A percentile compares a stretch with the other conserved stretches of the same genome.
These are phyloP conservation scores for Drosophila melanogaster DNA, from an alignment of 1,140 invertebrate species.

Conservation along the genomic window DNA sequence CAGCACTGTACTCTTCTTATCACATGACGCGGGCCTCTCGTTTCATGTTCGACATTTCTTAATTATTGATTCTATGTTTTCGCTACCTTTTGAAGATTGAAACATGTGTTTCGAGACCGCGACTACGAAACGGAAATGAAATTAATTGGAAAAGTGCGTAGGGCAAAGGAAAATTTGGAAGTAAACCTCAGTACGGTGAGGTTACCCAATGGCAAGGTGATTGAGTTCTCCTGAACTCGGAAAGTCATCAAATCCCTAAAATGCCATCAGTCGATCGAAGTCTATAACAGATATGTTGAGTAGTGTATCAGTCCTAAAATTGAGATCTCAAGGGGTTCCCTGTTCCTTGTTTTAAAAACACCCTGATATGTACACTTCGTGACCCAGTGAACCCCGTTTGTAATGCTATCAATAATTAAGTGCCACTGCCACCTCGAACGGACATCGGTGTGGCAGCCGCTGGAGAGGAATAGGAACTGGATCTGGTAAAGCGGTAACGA, in stretches of 20 bases:
- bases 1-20: constrained; percentile 47
- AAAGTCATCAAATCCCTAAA: too few species aligned
- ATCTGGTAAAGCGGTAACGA: neutral
- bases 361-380: constrained; percentile 51
- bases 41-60: constrained; percentile 82
- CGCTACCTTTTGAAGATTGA: constrained; percentile 83
- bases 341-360: neutral
- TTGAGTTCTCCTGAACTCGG: too few species aligned
- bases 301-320: constrained; percentile 17
- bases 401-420: constrained; percentile 83
- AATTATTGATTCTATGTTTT: constrained; percentile 83
- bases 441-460: constrained; percentile 35
- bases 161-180: constrained; percentile 17
- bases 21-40: constrained; percentile 58
- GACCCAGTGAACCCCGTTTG: constrained; percentile 74
- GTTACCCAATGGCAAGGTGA: neutral
- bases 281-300: neutral
- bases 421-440: constrained; percentile 71
- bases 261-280: neutral
- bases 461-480: constrained; percentile 18
- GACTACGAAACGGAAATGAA: constrained; percentile 75
- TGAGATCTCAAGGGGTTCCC: constrained; percentile 38
- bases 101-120: constrained; percentile 63
- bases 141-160: constrained; percentile 81
- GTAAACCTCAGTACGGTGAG: constrained; percentile 88